Base-by-base conservation (phyloP, 2,113 vertebrate species). In the Pollimyrus isidori region DNA sequence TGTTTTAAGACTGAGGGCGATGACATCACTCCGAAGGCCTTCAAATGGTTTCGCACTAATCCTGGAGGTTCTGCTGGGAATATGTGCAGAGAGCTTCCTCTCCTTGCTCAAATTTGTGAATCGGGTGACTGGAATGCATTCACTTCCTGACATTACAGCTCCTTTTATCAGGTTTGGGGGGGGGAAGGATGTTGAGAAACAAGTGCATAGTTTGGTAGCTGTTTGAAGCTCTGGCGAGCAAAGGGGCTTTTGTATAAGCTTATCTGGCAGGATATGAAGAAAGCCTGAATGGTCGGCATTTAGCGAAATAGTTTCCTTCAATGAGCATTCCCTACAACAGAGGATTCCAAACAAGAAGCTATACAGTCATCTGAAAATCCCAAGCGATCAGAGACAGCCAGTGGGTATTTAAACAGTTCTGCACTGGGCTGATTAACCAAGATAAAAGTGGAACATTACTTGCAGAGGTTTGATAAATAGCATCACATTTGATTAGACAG, bases 231-330 rank as follows among this genome's bases (percentile, higher is more conserved):
- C 87, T 86, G 80, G 87, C 83, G 26, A 92, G 93, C 94, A 95
- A 91, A 93, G 92, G 89, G 87, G 92, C 94, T 94, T 96, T 96
- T 96, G 95, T 95, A 92, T 92, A 88, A 21, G 88, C 94, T 96
- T 96, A 96, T 96, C 96, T 94, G 92, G 95, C 94, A 95, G 95
- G 96, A 96, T 95, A 95, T 95, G 93, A 95, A 95, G 94, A 92
- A 93, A 94, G 53, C 46, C 92, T 93, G 94, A 95, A 95, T 94
- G 92, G 92, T 93, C 92, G 93, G 93, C 93, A 96, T 96, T 95
- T 94, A 94, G 92, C 91, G 93, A 95, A 96, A 96, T 95, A 94
- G 94, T 93, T 96, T 95, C 95, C 95, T 95, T 95, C 94, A 96
- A 92, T 93, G 91, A 93, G 90, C 93, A 94, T 92, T 95, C 91